A percentile compares a stretch with the other conserved stretches of the same genome.
Evolutionary conservation across 2,797 vertebrate genomes (phyloP).

Genomic region (Girardinus metallicus): DNA sequence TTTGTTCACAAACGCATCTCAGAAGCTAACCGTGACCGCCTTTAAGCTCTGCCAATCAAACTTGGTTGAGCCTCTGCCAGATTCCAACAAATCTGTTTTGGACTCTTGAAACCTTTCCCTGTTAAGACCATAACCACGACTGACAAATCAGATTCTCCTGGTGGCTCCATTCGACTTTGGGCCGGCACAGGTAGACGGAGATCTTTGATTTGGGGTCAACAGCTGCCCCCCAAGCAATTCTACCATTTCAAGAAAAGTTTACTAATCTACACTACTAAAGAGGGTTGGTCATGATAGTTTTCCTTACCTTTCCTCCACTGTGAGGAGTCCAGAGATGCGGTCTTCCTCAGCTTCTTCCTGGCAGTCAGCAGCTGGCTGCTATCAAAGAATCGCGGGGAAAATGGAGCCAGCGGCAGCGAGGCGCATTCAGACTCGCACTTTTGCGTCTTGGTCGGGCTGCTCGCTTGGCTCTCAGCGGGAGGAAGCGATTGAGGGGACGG

Average conservation of each 20-base stretch:
- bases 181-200: neutral
- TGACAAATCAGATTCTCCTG: neutral
- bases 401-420: conserved; percentile 78
- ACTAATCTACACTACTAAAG: neutral
- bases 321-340: conserved; percentile 86
- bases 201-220: neutral
- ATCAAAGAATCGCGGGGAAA: conserved; percentile 91
- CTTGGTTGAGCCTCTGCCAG: neutral
- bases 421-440: conserved; percentile 75
- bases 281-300: neutral
- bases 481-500: conserved; percentile 79
- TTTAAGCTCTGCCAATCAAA: neutral
- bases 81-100: neutral
- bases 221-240: neutral
- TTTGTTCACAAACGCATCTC: neutral
- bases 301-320: conserved; percentile 90
- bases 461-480: conserved; percentile 68
- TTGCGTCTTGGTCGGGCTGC: conserved; percentile 57
- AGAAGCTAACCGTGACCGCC: neutral
- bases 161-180: neutral
- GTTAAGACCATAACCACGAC: no score
- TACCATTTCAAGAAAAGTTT: no score
- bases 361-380: conserved; percentile 94
- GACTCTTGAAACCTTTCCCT: neutral
- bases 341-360: conserved; percentile 95